phyloP scores from a whole-genome alignment of 1,140 invertebrate genomes.

The Microplitis demolitor region DNA sequence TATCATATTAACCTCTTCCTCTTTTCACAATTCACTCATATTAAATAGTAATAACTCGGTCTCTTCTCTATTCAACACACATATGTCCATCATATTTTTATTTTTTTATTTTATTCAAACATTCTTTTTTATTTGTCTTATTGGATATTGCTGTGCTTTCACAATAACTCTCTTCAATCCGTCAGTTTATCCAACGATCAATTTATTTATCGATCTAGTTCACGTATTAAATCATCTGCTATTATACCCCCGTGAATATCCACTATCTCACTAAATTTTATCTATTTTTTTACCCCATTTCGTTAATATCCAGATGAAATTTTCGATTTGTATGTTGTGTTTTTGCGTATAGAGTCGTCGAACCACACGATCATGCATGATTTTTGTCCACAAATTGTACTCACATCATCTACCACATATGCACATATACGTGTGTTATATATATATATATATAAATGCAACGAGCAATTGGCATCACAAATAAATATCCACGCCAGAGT shows the following conservation, averaged over 20 bases:
- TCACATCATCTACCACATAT: neutral
- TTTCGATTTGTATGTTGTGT: too few species aligned
- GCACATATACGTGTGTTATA: neutral
- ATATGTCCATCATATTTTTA: neutral
- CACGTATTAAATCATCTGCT: neutral
- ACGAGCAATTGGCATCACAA: conserved; percentile 33
- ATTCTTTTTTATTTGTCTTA: neutral
- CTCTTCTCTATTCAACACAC: too few species aligned
- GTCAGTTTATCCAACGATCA: too few species aligned
- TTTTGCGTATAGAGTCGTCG: too few species aligned
- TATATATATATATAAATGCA: neutral
- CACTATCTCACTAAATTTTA: neutral
- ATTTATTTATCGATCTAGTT: too few species aligned
- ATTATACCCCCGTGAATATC: neutral
- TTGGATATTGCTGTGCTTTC: neutral
- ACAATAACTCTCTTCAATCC: too few species aligned
- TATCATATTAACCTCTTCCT: neutral
- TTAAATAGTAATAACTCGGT: neutral
- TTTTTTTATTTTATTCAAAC: neutral
- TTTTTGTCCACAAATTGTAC: neutral
- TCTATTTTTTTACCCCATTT: too few species aligned
- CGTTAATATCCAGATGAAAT: too few species aligned
- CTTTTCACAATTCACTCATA: neutral
- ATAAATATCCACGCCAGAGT: conserved; percentile 36
- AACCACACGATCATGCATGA: too few species aligned